Base-by-base conservation (phyloP, 2,888 invertebrate species). In the Ophion ellenae region DNA sequence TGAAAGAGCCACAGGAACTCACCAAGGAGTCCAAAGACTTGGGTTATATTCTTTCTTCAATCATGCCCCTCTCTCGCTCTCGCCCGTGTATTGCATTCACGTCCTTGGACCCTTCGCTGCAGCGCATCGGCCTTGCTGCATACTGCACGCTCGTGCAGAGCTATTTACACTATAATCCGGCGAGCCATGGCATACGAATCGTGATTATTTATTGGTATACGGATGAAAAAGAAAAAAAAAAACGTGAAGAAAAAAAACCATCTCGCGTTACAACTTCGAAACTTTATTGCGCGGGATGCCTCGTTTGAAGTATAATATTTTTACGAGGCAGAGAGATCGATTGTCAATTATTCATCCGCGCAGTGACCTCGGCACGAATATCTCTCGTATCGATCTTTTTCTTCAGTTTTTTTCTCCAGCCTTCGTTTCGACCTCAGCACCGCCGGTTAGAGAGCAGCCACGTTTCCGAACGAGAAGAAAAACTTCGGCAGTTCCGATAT, bases 91-190 rank as follows among this genome's bases (percentile, higher is more conserved):
- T 74, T 82, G 81, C 77, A 86, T 86, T 82, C 79, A 74, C 84
- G 88, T 84, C 88, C 88, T 88, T 88, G 88, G 87, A 87, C 83
- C 87, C 88, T 88, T 86, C 76, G 83, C 85, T 86, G 85, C 83
- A 86, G 84, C 86, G 70, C 79, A 85, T 82, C 84, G 85, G 86
- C 87, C 86, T 87, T 87, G 87, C 78, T 82, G 59, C 81, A 82
- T 47, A 66, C 69, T 78, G 80, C 70, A 75, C 71, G 70, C 47
- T 71, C 66, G 64, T 61, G 66, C 81, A 10, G 83, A 47, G 83
- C 71, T 86, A 78, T 83, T 86, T 85, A 80, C 85, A 32, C 32
- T 32, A 77, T 81, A 83, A 83, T 81, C 61, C 80, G 67, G 32
- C 32, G 32, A 32, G 32, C 32, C 4, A 4, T 32, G 4, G 32